phyloP scores from a whole-genome alignment of 2,888 invertebrate genomes.

The Hyposoter dolosus region DNA sequence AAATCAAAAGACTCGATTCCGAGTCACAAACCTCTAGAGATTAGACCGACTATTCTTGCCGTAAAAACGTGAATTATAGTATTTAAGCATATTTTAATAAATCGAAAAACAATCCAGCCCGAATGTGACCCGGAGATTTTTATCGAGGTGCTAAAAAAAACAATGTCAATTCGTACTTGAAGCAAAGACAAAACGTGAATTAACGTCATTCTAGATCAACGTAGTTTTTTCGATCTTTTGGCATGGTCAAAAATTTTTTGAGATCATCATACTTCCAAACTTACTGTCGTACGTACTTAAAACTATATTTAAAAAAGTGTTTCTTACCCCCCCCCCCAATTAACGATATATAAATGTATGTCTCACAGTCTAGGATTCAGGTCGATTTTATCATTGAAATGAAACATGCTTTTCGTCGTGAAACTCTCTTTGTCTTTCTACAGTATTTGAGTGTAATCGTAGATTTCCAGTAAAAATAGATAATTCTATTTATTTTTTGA shows the following conservation, averaged over 20 bases:
- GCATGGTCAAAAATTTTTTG: slow-evolving; percentile 8
- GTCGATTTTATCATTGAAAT: slow-evolving; percentile 9
- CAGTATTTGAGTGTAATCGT: slow-evolving; percentile 29
- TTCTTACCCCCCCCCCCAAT: not conserved
- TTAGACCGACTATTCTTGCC: slow-evolving; percentile 27
- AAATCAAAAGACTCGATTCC: slow-evolving; percentile 25
- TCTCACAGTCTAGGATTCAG: slow-evolving; percentile 17
- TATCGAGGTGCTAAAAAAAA: slow-evolving; percentile 48
- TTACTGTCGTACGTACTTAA: slow-evolving; percentile 22
- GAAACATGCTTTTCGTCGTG: slow-evolving; percentile 43
- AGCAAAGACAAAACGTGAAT: slow-evolving; percentile 14
- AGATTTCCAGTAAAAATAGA: slow-evolving; percentile 42
- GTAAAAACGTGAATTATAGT: slow-evolving; percentile 47
- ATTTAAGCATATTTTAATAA: slow-evolving; percentile 32
- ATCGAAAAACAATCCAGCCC: slow-evolving; percentile 24
- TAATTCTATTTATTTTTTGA: slow-evolving; percentile 56
- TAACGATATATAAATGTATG: not conserved
- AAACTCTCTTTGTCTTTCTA: slow-evolving; percentile 31
- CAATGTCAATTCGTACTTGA: slow-evolving; percentile 46
- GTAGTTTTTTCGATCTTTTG: slow-evolving; percentile 19
- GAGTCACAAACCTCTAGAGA: slow-evolving; percentile 33
- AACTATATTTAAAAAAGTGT: not conserved
- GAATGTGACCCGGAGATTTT: slow-evolving; percentile 33
- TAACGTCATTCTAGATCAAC: slow-evolving; percentile 28
- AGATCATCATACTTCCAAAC: not conserved